Evolutionary conservation across 2,797 vertebrate genomes (phyloP), one percentile per base, ranked within the genome.

Genomic region (Salarias fasciatus): DNA sequence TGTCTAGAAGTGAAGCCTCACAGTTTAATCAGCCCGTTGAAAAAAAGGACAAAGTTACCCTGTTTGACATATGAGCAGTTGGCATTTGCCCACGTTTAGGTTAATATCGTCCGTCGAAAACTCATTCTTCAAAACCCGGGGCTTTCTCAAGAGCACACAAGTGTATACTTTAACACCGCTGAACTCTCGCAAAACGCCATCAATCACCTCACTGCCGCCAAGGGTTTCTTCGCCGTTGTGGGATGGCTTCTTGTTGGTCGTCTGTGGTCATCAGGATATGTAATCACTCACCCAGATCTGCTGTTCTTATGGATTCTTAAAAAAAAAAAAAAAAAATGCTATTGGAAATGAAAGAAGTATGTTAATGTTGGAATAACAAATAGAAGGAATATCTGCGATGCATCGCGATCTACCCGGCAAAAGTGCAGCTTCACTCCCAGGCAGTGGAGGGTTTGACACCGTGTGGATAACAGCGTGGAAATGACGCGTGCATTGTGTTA

Each of bases 401-500:
- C 45, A 36, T 55, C 6, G 12, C 3, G 50, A 53, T 29, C 70
- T 58, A 45, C 18, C 50, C 31, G 53, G 54, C 40, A 36, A 79
- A 83, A 70, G 48, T 74, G 79, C 61, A 68, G 63, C 69, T 80
- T 70, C 49, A 42, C 67, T 83, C 65, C 56, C 10, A 40, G 60
- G 59, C 74, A 55, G 72, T 75, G 62, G 56, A 79, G 69, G 41
- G 31, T 49, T 80, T 61, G 72, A 79, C 81, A 82, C 67, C 53
- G 30, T 61, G 78, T 11, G 81, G 81, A 86, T 85, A 82, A 80
- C 76, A 66, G 76, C 15, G 56, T 84, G 84, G 80, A 87, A 86
- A 88, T 84, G 89, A 89, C 63, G 86, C 84, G 76, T 89, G 81
- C 76, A 63, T 86, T 84, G 82, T 85, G 86, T 80, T 80, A 83